Percentiles rank a stretch among this genome's conserved stretches.
Evolutionary conservation across 2,888 invertebrate species (phyloP).

Genomic region (Malthinus flaveolus): DNA sequence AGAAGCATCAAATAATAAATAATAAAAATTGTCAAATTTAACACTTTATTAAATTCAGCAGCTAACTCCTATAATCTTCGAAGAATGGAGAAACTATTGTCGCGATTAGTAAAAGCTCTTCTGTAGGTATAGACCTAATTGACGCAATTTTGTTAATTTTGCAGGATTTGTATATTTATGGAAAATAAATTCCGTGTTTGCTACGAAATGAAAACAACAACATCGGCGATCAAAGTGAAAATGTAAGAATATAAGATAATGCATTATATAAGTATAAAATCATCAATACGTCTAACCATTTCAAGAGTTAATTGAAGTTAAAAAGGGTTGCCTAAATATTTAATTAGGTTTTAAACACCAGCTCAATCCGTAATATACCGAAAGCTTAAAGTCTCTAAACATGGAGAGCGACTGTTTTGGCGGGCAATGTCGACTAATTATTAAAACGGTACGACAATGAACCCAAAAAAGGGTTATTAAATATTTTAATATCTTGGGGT

Average conservation of each 20-base stretch:
- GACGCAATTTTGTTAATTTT: too few species aligned
- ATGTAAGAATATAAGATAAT: slow-evolving; percentile 25
- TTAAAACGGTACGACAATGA: slow-evolving; percentile 47
- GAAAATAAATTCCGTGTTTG: background rate
- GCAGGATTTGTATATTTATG: background rate
- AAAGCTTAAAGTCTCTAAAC: slow-evolving; percentile 39
- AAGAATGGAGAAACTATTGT: too few species aligned
- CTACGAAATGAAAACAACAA: background rate
- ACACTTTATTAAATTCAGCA: too few species aligned
- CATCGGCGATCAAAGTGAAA: background rate
- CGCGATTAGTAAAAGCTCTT: too few species aligned
- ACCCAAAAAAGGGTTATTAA: slow-evolving; percentile 45
- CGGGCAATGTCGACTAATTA: slow-evolving; percentile 44
- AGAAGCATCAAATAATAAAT: too few species aligned
- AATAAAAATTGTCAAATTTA: too few species aligned
- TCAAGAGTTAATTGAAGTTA: slow-evolving; percentile 50
- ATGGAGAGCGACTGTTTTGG: slow-evolving; percentile 38
- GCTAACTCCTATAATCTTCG: too few species aligned
- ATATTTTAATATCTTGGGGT: slow-evolving; percentile 37
- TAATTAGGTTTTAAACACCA: slow-evolving; percentile 46
- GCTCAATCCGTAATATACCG: slow-evolving; percentile 32
- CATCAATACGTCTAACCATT: slow-evolving; percentile 46
- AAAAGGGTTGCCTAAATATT: slow-evolving; percentile 52
- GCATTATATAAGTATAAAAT: slow-evolving; percentile 42
- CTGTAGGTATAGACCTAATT: too few species aligned